These are phyloP conservation scores for Yasuhikotakia modesta DNA, from an alignment of 2,797 vertebrate species.

Conservation along the genomic window DNA sequence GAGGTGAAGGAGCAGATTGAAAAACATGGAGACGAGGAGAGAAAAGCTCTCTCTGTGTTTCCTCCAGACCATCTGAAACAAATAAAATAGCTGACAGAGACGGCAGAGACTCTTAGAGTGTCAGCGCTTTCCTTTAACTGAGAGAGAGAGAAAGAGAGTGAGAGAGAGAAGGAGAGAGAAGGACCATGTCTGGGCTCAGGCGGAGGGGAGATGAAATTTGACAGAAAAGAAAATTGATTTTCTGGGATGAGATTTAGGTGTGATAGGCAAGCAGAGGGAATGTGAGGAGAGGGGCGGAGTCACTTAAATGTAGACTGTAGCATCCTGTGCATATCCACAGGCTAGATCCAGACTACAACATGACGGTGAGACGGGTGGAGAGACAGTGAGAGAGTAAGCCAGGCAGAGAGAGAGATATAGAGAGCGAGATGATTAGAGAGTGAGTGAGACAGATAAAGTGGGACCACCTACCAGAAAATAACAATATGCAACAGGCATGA, in stretches of 20 bases:
- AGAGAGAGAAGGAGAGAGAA: constrained; percentile 17
- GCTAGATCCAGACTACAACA: constrained; percentile 3
- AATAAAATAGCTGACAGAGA: constrained; percentile 60
- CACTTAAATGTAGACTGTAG: constrained; percentile 48
- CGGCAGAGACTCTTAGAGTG: constrained; percentile 48
- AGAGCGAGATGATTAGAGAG: background rate
- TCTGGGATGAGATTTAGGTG: constrained; percentile 66
- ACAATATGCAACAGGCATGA: background rate
- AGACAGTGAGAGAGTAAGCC: too few species aligned
- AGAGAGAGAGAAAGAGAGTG: constrained; percentile 36
- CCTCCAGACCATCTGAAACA: constrained; percentile 52
- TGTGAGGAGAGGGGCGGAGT: constrained; percentile 55
- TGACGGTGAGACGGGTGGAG: background rate
- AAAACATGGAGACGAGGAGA: constrained; percentile 35
- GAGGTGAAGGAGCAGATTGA: constrained; percentile 13
- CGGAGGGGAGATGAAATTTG: constrained; percentile 64
- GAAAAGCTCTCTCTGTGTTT: constrained; percentile 50
- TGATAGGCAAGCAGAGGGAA: constrained; percentile 58
- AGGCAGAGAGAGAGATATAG: background rate
- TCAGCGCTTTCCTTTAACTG: constrained; percentile 61
- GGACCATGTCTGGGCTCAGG: constrained; percentile 26
- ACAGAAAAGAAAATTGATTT: constrained; percentile 70
- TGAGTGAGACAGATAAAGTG: constrained; percentile 17
- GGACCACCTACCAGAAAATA: background rate
- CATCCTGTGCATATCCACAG: constrained; percentile 33